Conservation (phyloP, 1,140 invertebrate species). For the Pseudomyrmex sp. region DNA sequence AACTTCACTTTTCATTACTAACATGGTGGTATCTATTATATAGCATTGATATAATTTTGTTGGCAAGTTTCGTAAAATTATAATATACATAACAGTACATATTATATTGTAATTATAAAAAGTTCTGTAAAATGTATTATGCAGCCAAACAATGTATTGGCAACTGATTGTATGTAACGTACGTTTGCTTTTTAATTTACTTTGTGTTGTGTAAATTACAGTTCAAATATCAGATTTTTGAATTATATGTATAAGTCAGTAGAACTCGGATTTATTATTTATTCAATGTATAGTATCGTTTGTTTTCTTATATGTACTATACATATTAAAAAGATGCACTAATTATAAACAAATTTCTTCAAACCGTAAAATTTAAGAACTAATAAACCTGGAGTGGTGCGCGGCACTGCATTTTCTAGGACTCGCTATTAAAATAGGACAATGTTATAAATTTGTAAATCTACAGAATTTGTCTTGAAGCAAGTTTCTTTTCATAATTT, state of each 20-base stretch:
- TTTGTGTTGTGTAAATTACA: constrained; percentile 8
- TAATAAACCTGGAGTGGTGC: constrained; percentile 55
- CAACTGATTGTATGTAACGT: constrained; percentile 4
- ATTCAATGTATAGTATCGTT: constrained; percentile 13
- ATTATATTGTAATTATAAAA: neutral
- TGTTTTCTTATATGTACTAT: neutral
- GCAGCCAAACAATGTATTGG: constrained; percentile 29
- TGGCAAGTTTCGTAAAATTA: constrained; percentile 19
- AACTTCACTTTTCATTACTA: constrained; percentile 41
- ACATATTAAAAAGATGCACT: constrained; percentile 15
- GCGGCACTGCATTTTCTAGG: constrained; percentile 50
- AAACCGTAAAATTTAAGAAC: neutral
- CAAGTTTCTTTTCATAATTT: constrained; percentile 11
- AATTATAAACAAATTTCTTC: neutral
- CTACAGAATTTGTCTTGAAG: neutral
- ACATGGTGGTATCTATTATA: constrained; percentile 15
- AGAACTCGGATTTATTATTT: constrained; percentile 3
- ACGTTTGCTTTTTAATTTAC: constrained; percentile 14
- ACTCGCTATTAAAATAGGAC: constrained; percentile 14
- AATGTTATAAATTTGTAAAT: constrained; percentile 14
- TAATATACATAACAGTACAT: neutral
- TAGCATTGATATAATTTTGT: neutral
- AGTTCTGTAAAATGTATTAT: constrained; percentile 45
- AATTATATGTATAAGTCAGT: too few species aligned
- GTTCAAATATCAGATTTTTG: too few species aligned